Conservation (phyloP, 2,888 invertebrate species). For the Macrophya annulata region DNA sequence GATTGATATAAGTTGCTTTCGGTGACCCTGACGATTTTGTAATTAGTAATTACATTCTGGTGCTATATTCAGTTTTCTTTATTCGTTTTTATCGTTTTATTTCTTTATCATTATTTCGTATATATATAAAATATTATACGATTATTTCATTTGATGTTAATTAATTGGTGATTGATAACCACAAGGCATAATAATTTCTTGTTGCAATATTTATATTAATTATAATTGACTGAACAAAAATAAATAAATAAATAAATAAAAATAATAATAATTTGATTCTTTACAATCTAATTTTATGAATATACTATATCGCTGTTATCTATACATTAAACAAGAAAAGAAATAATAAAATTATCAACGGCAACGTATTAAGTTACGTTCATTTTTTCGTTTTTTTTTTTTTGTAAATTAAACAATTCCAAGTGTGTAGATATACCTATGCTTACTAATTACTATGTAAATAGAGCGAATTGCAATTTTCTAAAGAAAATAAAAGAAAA, state of each 20-base stretch:
- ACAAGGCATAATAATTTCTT: conserved; percentile 13
- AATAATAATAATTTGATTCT: not conserved
- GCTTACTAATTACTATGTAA: conserved; percentile 27
- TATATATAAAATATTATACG: not conserved
- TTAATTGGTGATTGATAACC: not conserved
- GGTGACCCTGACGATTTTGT: conserved; percentile 5
- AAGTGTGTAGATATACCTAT: not conserved
- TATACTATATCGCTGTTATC: conserved; percentile 1
- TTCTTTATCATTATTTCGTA: conserved; percentile 13
- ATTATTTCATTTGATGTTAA: not conserved
- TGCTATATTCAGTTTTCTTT: conserved; percentile 27
- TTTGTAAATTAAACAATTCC: not conserved
- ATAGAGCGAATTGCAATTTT: conserved; percentile 35
- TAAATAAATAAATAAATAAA: not conserved
- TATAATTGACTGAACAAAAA: conserved; percentile 17
- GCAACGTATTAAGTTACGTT: not conserved
- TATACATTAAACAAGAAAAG: not conserved
- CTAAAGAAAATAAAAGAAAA: conserved; percentile 3
- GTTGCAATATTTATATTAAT: not conserved
- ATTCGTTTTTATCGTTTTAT: not conserved
- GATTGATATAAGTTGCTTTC: conserved; percentile 11
- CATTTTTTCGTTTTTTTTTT: too few relatives aligned
- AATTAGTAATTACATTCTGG: conserved; percentile 33
- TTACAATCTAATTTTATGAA: not conserved
- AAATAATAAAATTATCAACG: not conserved